Evolutionary conservation across 2,113 vertebrate genomes (phyloP), one percentile per base, ranked within the genome.

Genomic region (Poicephalus gulielmi): DNA sequence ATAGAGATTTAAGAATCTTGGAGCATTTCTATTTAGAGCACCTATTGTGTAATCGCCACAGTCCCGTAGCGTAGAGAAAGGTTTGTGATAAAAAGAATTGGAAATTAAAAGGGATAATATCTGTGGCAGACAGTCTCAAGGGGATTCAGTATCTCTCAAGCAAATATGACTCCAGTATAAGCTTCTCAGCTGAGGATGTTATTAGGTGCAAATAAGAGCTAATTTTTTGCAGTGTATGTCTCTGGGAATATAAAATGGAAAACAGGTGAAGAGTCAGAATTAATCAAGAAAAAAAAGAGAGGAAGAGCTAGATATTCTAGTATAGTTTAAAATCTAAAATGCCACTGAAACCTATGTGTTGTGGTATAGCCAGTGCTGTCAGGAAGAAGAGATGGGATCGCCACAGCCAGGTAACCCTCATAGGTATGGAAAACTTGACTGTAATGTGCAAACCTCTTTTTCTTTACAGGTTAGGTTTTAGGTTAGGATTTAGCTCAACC

Each of bases 81-180:
- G 92, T 83, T 92, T 93, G 81, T 81, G 96, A 95, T 96, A 93
- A 94, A 97, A 96, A 94, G 79, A 96, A 95, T 92, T 93, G 77
- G 90, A 96, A 97, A 97, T 96, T 96, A 97, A 96, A 94, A 93
- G 90, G 90, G 92, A 92, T 96, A 95, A 84, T 96, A 96, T 96
- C 90, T 95, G 83, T 96, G 77, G 93, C 92, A 95, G 80, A 93
- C 64, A 75, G 76, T 94, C 92, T 94, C 93, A 90, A 91, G 88
- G 73, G 94, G 79, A 90, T 95, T 94, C 83, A 60, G 63, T 92
- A 92, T 91, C 85, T 95, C 79, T 94, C 82, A 79, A 96, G 93
- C 78, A 95, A 97, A 87, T 95, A 87, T 83, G 88, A 91, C 74
- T 93, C 82, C 75, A 90, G 14, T 96, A 94, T 96, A 92, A 88